Percentiles rank a stretch among this genome's conserved stretches.
These are phyloP conservation scores for Platycheirus albimanus DNA, from an alignment of 2,888 invertebrate species.

Conservation along the genomic window DNA sequence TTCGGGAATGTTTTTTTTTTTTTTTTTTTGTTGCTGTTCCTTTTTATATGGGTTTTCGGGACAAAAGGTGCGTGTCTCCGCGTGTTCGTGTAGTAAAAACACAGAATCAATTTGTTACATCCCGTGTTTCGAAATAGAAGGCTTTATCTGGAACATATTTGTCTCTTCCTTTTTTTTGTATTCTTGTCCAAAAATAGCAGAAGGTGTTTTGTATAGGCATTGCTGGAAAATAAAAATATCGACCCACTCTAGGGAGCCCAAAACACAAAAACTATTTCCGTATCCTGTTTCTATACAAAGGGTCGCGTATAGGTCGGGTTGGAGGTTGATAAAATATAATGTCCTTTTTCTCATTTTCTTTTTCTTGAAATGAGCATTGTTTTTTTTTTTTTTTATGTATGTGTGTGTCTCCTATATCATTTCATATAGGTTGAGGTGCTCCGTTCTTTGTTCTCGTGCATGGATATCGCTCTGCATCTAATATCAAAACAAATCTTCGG, in stretches of 20 bases:
- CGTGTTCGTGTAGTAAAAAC: slow-evolving; percentile 57
- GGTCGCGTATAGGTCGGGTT: slow-evolving; percentile 16
- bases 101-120: slow-evolving; percentile 63
- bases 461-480: slow-evolving; percentile 47
- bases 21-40: neutral
- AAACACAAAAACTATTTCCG: slow-evolving; percentile 32
- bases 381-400: too few species aligned
- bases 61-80: slow-evolving; percentile 40
- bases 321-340: too few species aligned
- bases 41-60: slow-evolving; percentile 1
- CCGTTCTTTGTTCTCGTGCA: slow-evolving; percentile 2
- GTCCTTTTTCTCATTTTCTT: slow-evolving; percentile 25
- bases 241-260: slow-evolving; percentile 27
- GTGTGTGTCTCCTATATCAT: too few species aligned
- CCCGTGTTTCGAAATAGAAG: neutral
- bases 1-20: slow-evolving; percentile 19
- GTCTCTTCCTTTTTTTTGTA: neutral
- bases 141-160: neutral
- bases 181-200: neutral
- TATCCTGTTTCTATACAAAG: slow-evolving; percentile 25
- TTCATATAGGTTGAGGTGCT: slow-evolving; percentile 26
- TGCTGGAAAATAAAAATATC: slow-evolving; percentile 24
- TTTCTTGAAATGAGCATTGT: neutral
- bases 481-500: slow-evolving; percentile 64
- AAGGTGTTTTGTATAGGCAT: slow-evolving; percentile 8